Evolutionary conservation across 1,140 invertebrate species (phyloP).

Genomic region (Drosophila mojavensis): DNA sequence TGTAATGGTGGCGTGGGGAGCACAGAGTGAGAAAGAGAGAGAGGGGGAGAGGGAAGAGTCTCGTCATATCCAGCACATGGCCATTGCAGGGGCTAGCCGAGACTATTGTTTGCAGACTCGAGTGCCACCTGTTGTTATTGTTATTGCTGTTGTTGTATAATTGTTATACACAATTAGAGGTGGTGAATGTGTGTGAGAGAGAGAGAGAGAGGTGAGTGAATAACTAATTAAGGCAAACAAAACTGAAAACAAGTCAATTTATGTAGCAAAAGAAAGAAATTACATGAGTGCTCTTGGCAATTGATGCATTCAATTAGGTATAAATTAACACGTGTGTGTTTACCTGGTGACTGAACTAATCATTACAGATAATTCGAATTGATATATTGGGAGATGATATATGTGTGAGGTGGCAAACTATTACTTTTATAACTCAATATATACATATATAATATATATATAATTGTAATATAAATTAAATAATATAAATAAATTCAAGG

Average conservation of each 20-base stretch:
- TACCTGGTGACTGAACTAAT: too few species aligned
- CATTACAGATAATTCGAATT: too few species aligned
- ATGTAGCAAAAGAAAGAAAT: background rate
- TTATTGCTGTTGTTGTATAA: conserved; percentile 9
- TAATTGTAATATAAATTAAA: too few species aligned
- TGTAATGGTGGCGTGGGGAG: conserved; percentile 26
- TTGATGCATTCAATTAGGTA: background rate
- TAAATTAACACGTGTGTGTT: background rate
- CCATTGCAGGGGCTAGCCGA: background rate
- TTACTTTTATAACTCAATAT: too few species aligned
- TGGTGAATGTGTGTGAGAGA: conserved; percentile 8
- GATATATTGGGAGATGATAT: too few species aligned
- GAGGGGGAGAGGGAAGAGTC: background rate
- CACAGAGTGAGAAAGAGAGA: too few species aligned
- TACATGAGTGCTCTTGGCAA: background rate
- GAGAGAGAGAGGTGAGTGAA: background rate
- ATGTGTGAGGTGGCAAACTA: too few species aligned
- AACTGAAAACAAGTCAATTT: conserved; percentile 13
- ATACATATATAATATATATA: too few species aligned
- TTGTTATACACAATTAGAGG: conserved; percentile 37
- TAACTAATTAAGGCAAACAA: conserved; percentile 35
- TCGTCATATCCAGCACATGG: conserved; percentile 1
- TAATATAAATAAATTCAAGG: too few species aligned
- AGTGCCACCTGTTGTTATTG: conserved; percentile 23
- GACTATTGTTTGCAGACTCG: conserved; percentile 4